Evolutionary conservation across 2,888 invertebrate species (phyloP).

Genomic region (Cacoxenus indagator): DNA sequence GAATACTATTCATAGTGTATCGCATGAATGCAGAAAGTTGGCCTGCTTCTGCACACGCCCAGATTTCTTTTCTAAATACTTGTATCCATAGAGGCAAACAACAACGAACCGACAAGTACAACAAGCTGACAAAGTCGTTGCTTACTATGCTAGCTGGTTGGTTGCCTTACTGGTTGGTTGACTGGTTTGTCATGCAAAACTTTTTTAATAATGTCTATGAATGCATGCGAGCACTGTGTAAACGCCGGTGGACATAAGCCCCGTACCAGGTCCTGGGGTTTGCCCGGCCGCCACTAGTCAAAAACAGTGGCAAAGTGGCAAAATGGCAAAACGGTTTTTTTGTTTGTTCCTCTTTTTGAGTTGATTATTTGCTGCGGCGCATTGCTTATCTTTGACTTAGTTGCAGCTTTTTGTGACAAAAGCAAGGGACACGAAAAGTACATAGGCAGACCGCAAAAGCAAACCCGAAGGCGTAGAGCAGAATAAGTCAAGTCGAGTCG

Average conservation of each 20-base stretch:
- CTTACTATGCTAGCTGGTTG: too few species aligned
- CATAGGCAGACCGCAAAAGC: neutral
- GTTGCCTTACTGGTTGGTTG: too few species aligned
- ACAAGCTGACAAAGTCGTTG: neutral
- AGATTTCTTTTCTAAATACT: too few species aligned
- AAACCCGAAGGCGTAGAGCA: neutral
- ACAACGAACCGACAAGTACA: conserved; percentile 7
- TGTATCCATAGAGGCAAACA: conserved; percentile 28
- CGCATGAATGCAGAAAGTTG: neutral
- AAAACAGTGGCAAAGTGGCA: too few species aligned
- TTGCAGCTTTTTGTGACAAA: neutral
- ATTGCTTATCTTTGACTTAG: conserved; percentile 1
- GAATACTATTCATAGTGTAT: neutral
- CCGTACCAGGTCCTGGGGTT: too few species aligned
- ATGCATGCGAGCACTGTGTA: too few species aligned
- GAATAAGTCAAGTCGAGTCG: neutral
- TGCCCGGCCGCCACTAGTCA: too few species aligned
- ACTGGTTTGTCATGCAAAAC: too few species aligned
- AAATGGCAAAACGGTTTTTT: too few species aligned
- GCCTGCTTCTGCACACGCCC: too few species aligned
- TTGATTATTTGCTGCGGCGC: conserved; percentile 21
- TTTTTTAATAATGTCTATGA: neutral
- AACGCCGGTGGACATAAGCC: too few species aligned
- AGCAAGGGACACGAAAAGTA: too few species aligned
- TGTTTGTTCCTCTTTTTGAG: neutral